Conservation (phyloP, 2,113 vertebrate species). For the Argyrosomus japonicus region DNA sequence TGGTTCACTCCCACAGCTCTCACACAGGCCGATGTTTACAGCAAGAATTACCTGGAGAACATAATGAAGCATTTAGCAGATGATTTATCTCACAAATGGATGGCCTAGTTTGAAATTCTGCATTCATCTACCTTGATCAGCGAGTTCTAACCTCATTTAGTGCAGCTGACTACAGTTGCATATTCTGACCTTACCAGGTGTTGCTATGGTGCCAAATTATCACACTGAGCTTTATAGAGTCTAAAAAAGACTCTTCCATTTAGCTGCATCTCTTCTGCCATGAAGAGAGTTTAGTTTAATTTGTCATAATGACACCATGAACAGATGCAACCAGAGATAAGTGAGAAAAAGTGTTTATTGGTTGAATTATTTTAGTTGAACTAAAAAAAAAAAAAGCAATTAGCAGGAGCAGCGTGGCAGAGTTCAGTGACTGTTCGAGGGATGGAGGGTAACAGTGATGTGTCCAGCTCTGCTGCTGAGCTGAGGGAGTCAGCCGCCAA, state of each 20-base stretch:
- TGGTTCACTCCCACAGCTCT: too few relatives aligned
- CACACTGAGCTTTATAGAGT: neutral
- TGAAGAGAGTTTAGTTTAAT: neutral
- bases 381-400: conserved; percentile 23
- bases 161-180: neutral
- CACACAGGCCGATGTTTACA: too few relatives aligned
- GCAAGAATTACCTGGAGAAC: too few relatives aligned
- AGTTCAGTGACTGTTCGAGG: conserved; percentile 18
- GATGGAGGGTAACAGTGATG: neutral
- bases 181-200: neutral
- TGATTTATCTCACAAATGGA: too few relatives aligned
- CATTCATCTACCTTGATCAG: neutral
- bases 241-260: neutral
- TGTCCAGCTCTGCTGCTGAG: conserved; percentile 61
- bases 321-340: neutral
- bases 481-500: conserved; percentile 38
- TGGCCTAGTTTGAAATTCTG: too few relatives aligned
- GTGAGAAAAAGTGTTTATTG: conserved; percentile 19
- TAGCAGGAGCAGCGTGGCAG: conserved; percentile 45
- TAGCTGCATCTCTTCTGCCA: neutral
- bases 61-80: too few relatives aligned
- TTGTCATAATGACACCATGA: neutral
- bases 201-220: too few relatives aligned
- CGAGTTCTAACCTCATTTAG: neutral
- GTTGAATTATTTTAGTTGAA: neutral